Base-by-base conservation (phyloP, 2,888 invertebrate species). In the Sisyra terminalis region DNA sequence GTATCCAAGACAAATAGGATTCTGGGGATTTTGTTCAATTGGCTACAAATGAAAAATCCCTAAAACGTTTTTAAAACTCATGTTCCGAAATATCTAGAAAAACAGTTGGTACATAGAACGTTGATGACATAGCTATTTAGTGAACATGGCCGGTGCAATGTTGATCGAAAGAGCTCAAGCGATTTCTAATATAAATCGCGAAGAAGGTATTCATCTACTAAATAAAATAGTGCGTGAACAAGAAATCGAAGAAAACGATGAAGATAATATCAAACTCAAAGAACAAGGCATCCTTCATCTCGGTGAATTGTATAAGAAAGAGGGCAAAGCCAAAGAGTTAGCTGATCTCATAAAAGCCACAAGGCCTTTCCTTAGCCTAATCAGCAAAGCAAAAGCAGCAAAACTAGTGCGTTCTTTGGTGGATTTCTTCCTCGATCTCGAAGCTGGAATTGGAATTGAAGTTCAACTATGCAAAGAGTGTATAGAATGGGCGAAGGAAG, bases 401-500 rank as follows among this genome's bases (percentile, higher is more conserved):
- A 98, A 98, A 65, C 67, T 99, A 54, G 97, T 99, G 7, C 77
- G 97, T 49, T 87, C 90, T 15, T 70, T 99, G 52, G 96, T 98
- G 9, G 98, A 99, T 62, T 81, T 93, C 68, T 98, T 98, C 65
- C 67, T 98, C 52, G 96, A 94, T 60, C 76, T 98, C 65, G 94
- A 97, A 62, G 93, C 93, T 48, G 88, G 85, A 40, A 93, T 92
- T 49, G 96, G 96, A 42, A 89, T 89, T 48, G 94, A 94, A 70
- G 85, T 85, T 42, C 82, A 88, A 64, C 66, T 90, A 47, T 89
- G 89, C 63, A 87, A 87, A 67, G 97, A 99, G 67, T 97, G 96
- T 67, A 99, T 99, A 67, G 90, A 94, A 67, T 98, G 98, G 98
- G 94, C 98, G 24, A 93, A 93, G 61, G 87, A 90, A 57, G 97